Base-by-base conservation (phyloP, 2,888 invertebrate genomes). In the Parnassius apollo region DNA sequence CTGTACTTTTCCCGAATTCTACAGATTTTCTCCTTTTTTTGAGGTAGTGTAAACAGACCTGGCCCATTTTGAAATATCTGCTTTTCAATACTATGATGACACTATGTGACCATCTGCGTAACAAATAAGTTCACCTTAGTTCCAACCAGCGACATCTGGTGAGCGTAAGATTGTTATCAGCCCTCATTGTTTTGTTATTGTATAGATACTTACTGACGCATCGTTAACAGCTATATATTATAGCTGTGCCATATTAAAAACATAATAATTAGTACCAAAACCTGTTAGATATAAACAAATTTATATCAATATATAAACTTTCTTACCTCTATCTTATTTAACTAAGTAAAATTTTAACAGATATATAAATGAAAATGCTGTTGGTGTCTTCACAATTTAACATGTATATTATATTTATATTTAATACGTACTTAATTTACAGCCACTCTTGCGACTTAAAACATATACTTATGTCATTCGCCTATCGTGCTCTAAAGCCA, bases 381-480 rank as follows among this genome's bases (percentile, higher is more conserved):
- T 57, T 42, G 12, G 42, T 8, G 48, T 53, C 18, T 42, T 13
- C 18, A 8, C 25, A 1, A 45, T 46, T 25, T 50, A 46, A 13
- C 2, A 53, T 48, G 42, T 42, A 18, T 35, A 50, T 50, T 18
- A 42, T 55, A 25, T 25, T 13, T 60, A 51, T 57, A 45, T 49
- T n/a, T 44, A 52, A 12, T 62, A 62, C 18, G 49, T 64, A 51
- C 59, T 49, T 61, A 57, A 59, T 61, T 67, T 63, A 59, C 63
- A 68, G 60, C 52, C 52, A 56, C 64, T 53, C 67, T 68, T 67
- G 66, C 54, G 54, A 56, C 67, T 61, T 65, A 69, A 66, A 65
- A 71, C 65, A 55, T 66, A 71, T 54, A 18, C 18, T 18, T 18
- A 57, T 66, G 63, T 57, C 62, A 66, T 56, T 62, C 67, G 59